These are phyloP conservation scores for Polydrusus cervinus DNA, from an alignment of 2,888 invertebrate genomes.

Conservation along the genomic window DNA sequence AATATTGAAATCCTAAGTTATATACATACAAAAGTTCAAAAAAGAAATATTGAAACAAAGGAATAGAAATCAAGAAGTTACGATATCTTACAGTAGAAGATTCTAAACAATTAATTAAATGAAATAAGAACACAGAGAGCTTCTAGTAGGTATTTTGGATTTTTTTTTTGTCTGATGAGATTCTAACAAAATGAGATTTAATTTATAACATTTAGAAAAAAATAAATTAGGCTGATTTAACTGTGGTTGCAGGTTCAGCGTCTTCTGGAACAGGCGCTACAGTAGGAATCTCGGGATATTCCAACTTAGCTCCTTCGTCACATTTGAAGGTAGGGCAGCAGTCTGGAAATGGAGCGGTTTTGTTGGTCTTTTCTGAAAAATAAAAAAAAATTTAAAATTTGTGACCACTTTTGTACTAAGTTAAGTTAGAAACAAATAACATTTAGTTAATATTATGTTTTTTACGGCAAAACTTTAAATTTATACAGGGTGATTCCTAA, in stretches of 20 bases:
- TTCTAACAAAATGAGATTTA: not conserved
- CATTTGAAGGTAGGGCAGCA: constrained; percentile 92
- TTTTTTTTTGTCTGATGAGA: not conserved
- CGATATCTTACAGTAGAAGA: not conserved
- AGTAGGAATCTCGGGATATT: constrained; percentile 87
- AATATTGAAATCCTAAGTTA: too few relatives aligned
- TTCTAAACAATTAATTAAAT: too few relatives aligned
- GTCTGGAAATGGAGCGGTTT: constrained; percentile 89
- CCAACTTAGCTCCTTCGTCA: constrained; percentile 87
- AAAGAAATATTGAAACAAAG: not conserved
- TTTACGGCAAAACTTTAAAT: too few relatives aligned
- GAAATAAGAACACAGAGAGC: constrained; percentile 8
- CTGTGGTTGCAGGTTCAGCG: constrained; percentile 61
- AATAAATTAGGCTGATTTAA: constrained; percentile 59
- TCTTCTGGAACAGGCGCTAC: constrained; percentile 69
- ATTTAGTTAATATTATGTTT: too few relatives aligned
- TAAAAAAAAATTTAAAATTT: constrained; percentile 42
- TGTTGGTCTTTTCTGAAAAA: constrained; percentile 87
- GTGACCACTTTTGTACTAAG: too few relatives aligned
- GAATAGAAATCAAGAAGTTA: not conserved
- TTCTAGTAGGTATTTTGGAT: too few relatives aligned
- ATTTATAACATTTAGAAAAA: not conserved
- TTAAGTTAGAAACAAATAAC: too few relatives aligned
- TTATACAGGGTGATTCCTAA: too few relatives aligned
- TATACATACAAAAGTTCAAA: constrained; percentile 11